Percentiles rank a stretch among this genome's conserved stretches.
These are phyloP conservation scores for pig (Sus scrofa) DNA, from an alignment of 2,113 vertebrate species.

Conservation along the genomic window DNA sequence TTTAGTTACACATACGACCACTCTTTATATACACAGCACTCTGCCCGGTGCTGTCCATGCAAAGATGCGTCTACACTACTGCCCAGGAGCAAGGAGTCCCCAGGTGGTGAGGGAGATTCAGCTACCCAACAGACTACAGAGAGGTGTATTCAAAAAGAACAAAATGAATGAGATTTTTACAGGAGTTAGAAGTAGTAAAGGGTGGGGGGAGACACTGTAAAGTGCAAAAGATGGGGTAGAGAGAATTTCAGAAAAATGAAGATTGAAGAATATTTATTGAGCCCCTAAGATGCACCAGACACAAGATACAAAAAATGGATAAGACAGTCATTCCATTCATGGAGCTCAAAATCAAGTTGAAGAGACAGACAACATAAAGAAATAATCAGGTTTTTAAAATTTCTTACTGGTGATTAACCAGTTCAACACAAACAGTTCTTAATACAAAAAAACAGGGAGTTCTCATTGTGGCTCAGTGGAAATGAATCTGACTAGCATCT, in stretches of 20 bases:
- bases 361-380: background rate
- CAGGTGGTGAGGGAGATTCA: background rate
- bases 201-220: background rate
- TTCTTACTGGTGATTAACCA: background rate
- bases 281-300: background rate
- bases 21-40: background rate
- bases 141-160: background rate
- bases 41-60: background rate
- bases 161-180: background rate
- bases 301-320: background rate
- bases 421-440: background rate
- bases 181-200: background rate
- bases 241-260: slow-evolving; percentile 15
- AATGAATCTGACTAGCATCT: no score
- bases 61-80: background rate
- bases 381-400: background rate
- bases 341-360: background rate
- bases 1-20: no score
- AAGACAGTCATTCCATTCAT: background rate
- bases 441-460: background rate
- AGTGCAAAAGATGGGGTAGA: background rate
- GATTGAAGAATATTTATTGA: background rate
- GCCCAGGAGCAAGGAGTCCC: no score
- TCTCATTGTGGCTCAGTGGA: no score
- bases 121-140: background rate